Evolutionary conservation across 1,140 invertebrate species (phyloP), one percentile per base, ranked within the genome.

Genomic region (Anagrus nilaparvatae): DNA sequence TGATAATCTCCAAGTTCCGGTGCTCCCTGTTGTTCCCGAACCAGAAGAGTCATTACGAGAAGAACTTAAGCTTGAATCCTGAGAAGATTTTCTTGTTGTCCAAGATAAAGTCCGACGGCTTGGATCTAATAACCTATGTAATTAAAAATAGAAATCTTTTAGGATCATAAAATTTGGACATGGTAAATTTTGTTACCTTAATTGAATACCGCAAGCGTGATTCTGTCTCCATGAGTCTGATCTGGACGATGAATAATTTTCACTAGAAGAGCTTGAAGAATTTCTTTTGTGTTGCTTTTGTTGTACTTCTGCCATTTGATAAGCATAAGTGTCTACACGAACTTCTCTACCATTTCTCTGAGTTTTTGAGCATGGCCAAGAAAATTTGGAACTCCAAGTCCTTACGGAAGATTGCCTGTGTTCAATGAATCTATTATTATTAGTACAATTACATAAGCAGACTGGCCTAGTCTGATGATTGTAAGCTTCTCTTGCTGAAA

Each of bases 1-100:
- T 2, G 85, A 85, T 48, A 84, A 77, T 13, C 84, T 68, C 81
- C 86, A 90, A 1, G 86, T 87, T 41, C 82, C 84, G 4, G 87
- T 90, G 51, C 82, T 86, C 12, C 84, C 84, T 0, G 85, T 89
- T 1, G 85, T 87, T 0, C 77, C 80, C 1, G 85, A 88, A 1
- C 84, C 85, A 1, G 85, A 89, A 0, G 87, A 91, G 61, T 93
- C 87, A 59, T 91, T 91, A 10, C 87, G 71, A 2, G 84, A 87
- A 50, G 81, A 85, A 30, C 84, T 88, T 35, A 91, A 61, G 60
- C 88, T 91, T 1, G 87, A 91, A 55, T 92, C 87, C 59, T 91
- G 87, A 1, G 85, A 89, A 0, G 87, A 85, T 65, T 92, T 92
- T 14, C 87, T 68, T 0, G 86, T 87, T 4, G 91, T 83, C 87